Base-by-base conservation (phyloP, 1,140 invertebrate genomes). In the Platyscapa corneri region DNA sequence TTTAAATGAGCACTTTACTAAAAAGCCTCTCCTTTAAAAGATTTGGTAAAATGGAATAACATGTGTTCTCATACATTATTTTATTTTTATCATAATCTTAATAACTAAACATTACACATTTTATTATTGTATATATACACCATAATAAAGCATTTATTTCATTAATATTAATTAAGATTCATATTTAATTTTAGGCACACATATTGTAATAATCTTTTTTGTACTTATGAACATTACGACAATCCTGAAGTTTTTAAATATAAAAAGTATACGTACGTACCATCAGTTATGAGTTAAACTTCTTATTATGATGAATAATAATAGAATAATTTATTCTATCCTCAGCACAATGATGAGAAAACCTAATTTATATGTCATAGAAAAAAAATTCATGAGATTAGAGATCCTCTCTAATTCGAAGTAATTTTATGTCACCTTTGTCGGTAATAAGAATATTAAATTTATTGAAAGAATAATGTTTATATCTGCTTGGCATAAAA, bases 381-480 rank as follows among this genome's bases (percentile, higher is more conserved):
- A n/a, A 74, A 74, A 32, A 42, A 74, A 42, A 74, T 74, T 42
- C 23, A 42, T 74, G 39, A 42, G 37, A 74, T 74, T 74, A 42
- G 20, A 74, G 70, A 42, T 39, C 7, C 39, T n/a, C 16, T 14
- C 37, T 74, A 42, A 20, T 42, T n/a, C 23, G 70, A 42, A 74
- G 37, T 74, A 37, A 42, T 74, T 42, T 42, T 74, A 74, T 0
- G 0, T 23, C 39, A 39, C 39, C 32, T 18, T 67, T 30, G 67
- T 16, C 30, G 34, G 34, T 39, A 20, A 39, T 72, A 72, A 72
- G 20, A 72, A 72, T 39, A 39, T 39, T 6, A 72, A 23, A 37
- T 16, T 6, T 42, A 74, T 23, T 20, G 32, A 60, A 37, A 14
- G 8, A 42, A 10, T 27, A 74, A 42, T 74, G 12, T 20, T 20